Evolutionary conservation across 2,113 vertebrate species (phyloP), one percentile per base, ranked within the genome.

Genomic region (Nycticryphes semicollaris): DNA sequence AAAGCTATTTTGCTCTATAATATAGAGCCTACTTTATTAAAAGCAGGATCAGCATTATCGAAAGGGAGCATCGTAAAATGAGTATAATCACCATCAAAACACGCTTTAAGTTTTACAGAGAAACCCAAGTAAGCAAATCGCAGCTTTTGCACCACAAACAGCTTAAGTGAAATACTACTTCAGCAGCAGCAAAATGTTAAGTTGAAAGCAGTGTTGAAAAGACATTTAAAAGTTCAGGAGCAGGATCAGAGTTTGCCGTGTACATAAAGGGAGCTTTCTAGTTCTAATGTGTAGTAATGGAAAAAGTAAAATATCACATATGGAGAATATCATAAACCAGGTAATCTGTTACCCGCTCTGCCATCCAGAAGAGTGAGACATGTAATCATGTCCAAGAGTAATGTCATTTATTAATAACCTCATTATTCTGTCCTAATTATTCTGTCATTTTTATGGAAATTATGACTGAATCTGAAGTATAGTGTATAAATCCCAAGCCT

Each of bases 391-490:
- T 60, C 48, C 27, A 62, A 79, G 13, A 87, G 28, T 31, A 62
- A 28, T 53, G 60, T 33, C 3, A 84, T 56, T 77, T 84, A 70
- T 78, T 82, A 73, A 84, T 37, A 89, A 28, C 9, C 12, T 56
- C 56, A 53, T 75, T 80, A 60, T 68, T 87, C 76, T 78, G 43
- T 68, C 47, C n/a, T 83, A 91, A 92, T 88, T 94, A 92, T 84
- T 90, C 63, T 77, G 72, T 27, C 64, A 43, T 43, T 94, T 88
- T 89, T 6, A 84, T 43, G 33, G 56, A 92, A 87, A 84, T 81
- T 37, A 78, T 45, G 30, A 64, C 56, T 51, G 56, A 78, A 48
- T 48, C 33, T 86, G 76, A 96, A 79, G 51, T 53, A 63, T 39
- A 90, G 72, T 57, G 37, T 31, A 84, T 78, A 81, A 90, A 68